Conservation (phyloP, 2,797 vertebrate genomes). For the Gila robusta region DNA sequence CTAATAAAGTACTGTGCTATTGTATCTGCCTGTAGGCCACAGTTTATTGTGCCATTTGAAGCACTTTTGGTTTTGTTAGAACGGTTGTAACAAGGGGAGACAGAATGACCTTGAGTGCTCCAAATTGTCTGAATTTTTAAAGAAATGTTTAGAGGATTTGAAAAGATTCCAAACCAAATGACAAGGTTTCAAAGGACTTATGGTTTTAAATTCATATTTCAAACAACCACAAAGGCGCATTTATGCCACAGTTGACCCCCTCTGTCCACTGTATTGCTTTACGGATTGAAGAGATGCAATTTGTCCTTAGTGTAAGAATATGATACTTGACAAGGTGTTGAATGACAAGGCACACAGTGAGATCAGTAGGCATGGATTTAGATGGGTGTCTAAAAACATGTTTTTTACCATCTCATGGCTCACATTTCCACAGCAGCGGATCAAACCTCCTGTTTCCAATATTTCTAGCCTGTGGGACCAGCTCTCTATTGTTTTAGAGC, state of each 20-base stretch:
- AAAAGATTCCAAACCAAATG: slow-evolving; percentile 39
- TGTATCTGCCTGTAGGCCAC: slow-evolving; percentile 50
- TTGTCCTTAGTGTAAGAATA: slow-evolving; percentile 46
- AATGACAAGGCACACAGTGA: slow-evolving; percentile 53
- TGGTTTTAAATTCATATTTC: slow-evolving; percentile 24
- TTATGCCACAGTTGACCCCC: slow-evolving; percentile 1
- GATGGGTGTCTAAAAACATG: slow-evolving; percentile 52
- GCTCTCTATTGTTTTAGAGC: slow-evolving; percentile 54
- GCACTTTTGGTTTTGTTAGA: slow-evolving; percentile 50
- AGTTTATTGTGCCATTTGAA: slow-evolving; percentile 48
- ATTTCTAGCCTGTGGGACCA: slow-evolving; percentile 38
- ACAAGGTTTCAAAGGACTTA: slow-evolving; percentile 17
- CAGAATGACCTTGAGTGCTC: slow-evolving; percentile 25
- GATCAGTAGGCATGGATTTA: slow-evolving; percentile 47
- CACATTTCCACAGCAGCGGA: slow-evolving; percentile 48
- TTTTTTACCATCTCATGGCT: slow-evolving; percentile 51
- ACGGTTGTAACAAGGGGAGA: slow-evolving; percentile 11
- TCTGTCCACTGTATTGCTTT: slow-evolving; percentile 23
- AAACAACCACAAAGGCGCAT: slow-evolving; percentile 18
- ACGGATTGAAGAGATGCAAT: slow-evolving; percentile 38
- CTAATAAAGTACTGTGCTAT: slow-evolving; percentile 37
- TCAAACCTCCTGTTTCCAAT: slow-evolving; percentile 59
- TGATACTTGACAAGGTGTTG: slow-evolving; percentile 43
- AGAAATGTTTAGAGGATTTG: slow-evolving; percentile 34
- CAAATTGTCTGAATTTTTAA: slow-evolving; percentile 36